Base-by-base conservation (phyloP, 2,888 invertebrate genomes). In the Scaptomyza polygonia region DNA sequence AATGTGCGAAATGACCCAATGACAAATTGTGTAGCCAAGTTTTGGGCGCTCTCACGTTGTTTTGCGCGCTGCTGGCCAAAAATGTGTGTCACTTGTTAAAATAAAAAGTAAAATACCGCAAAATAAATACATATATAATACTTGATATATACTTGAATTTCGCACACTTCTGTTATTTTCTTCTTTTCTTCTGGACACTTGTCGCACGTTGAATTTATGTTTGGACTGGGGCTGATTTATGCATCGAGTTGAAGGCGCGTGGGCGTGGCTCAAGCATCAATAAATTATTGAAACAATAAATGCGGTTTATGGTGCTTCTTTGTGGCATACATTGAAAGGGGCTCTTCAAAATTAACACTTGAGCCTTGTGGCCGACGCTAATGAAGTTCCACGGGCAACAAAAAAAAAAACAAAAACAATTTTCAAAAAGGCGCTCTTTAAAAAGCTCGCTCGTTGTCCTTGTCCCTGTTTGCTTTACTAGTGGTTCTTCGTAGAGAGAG, bases 1-100 rank as follows among this genome's bases (percentile, higher is more conserved):
- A 76, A 74, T 77, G 75, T 77, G 66, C 68, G 61, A 78, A 81
- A 67, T 84, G 85, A 81, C 85, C 80, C 78, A 78, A 67, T 81
- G 80, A 81, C 85, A 81, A 81, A 81, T 81, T 72, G 78, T 75
- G 61, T 58, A 66, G 72, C 72, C 83, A 83, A 79, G 57, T 79
- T 79, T 69, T 57, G 61, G 70, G 43, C 45, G 67, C 39, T 49
- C 36, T 47, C 30, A 45, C 34, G 47, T 57, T 69, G 61, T 66
- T 66, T 62, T 67, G 67, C 48, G 32, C 44, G 32, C 44, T 45
- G 40, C 66, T 39, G 39, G 47, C 42, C 48, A 30, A 56, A 21
- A 56, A 44, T 53, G 52, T 69, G 48, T 62, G 56, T 44, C 63
- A 43, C 44, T 55, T 59, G 18, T 48, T 32, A 51, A 36, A 45